Base-by-base conservation (phyloP, 2,888 invertebrate species). In the Acleris sparsana region DNA sequence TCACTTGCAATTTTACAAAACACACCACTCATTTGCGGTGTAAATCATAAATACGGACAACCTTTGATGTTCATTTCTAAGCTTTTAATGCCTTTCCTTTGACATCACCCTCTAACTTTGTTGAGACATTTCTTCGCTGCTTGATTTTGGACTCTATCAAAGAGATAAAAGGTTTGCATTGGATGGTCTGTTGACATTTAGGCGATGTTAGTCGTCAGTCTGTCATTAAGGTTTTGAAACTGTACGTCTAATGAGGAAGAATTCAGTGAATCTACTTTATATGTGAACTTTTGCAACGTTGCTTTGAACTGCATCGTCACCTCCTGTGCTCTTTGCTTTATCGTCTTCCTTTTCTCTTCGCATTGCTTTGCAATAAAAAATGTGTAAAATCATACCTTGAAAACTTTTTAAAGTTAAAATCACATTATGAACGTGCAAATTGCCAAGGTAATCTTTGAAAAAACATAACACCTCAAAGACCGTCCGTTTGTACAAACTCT, bases 31-130 rank as follows among this genome's bases (percentile, higher is more conserved):
- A 59, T 59, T 65, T 57, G 53, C 48, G 57, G 56, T 48, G 74
- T 77, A 76, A 77, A 73, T 80, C 78, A 80, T 77, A 76, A 76
- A 72, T 72, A 75, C 70, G 53, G 55, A 62, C 74, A 71, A 70
- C 70, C 83, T 84, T 84, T 85, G 83, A 84, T 81, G 79, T 80
- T 72, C 73, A 72, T 78, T 75, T 78, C 73, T 66, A 70, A 72
- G 72, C 64, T 75, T 75, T 77, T 79, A 74, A 77, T 78, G 77
- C 74, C 74, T 77, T 73, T 74, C 75, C 75, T 82, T 82, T 82
- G 82, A 78, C 76, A 61, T 68, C 53, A 70, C 72, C 71, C 69
- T 74, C n/a, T 76, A 76, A 82, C 79, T 80, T 79, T 79, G 75
- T 73, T 70, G 62, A 61, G 48, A 59, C 63, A 52, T 53, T 18